Conservation (phyloP, 2,888 invertebrate species). For the Lucinisca nassula region DNA sequence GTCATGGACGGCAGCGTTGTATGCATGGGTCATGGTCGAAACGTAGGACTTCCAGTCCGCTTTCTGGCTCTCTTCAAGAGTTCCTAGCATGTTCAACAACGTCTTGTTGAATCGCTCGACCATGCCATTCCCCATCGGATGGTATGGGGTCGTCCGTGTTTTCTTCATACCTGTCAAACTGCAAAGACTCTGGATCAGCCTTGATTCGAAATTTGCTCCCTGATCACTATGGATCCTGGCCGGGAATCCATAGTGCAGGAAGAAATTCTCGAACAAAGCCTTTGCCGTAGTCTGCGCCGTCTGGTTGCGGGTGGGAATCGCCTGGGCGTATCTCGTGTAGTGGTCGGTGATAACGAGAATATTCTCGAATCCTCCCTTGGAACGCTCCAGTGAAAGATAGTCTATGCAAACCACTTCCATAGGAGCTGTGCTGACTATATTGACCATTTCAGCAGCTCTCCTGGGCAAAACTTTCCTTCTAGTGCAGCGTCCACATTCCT, state of each 20-base stretch:
- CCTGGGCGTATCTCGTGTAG: not conserved
- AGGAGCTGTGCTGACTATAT: not conserved
- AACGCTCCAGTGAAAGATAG: no score
- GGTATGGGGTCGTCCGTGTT: not conserved
- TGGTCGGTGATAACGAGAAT: no score
- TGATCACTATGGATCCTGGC: not conserved
- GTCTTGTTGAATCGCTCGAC: not conserved
- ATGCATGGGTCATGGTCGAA: not conserved
- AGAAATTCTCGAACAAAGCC: not conserved
- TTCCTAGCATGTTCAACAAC: not conserved
- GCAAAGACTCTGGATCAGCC: not conserved
- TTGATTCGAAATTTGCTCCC: conserved; percentile 3
- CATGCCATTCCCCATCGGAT: not conserved
- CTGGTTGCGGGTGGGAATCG: not conserved
- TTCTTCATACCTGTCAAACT: not conserved
- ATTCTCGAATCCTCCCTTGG: no score
- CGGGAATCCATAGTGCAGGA: not conserved
- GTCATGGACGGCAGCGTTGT: not conserved
- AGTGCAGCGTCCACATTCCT: not conserved
- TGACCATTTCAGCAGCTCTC: not conserved
- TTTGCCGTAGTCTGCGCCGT: no score
- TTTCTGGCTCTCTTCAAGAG: not conserved
- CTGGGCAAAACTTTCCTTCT: not conserved
- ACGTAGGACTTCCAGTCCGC: not conserved
- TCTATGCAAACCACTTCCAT: no score